A percentile compares a stretch with the other conserved stretches of the same genome.
These are phyloP conservation scores for Grapholita molesta DNA, from an alignment of 1,140 invertebrate genomes.

Conservation along the genomic window DNA sequence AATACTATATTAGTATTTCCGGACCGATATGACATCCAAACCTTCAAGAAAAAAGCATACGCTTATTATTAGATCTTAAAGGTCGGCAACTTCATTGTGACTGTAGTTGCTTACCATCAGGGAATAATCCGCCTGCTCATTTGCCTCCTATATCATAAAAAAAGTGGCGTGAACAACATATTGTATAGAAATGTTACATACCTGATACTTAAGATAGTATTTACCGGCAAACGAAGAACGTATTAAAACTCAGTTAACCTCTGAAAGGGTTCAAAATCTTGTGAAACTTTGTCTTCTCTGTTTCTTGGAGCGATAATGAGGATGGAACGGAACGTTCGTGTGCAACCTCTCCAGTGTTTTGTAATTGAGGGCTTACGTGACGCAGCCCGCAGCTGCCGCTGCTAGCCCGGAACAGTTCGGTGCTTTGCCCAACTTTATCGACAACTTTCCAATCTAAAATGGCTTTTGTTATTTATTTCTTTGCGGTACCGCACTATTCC, in stretches of 20 bases:
- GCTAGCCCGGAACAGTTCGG: slow-evolving; percentile 62
- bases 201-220: too few species aligned
- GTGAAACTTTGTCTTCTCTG: slow-evolving; percentile 32
- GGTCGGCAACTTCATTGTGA: too few species aligned
- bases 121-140: too few species aligned
- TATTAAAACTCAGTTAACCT: neutral
- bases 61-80: too few species aligned
- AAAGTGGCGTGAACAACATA: too few species aligned
- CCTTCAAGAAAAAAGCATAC: too few species aligned
- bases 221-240: neutral
- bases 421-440: slow-evolving; percentile 68
- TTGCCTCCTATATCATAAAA: too few species aligned
- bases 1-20: too few species aligned
- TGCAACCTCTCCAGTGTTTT: slow-evolving; percentile 69
- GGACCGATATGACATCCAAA: too few species aligned
- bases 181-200: too few species aligned
- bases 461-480: slow-evolving; percentile 1
- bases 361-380: slow-evolving; percentile 77
- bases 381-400: slow-evolving; percentile 62
- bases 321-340: slow-evolving; percentile 67
- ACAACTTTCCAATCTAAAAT: slow-evolving; percentile 59
- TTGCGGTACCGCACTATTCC: neutral
- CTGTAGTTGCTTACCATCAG: too few species aligned
- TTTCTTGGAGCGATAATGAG: slow-evolving; percentile 53
- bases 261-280: neutral